Evolutionary conservation across 2,113 vertebrate species (phyloP).

Genomic region (Anser cygnoides): DNA sequence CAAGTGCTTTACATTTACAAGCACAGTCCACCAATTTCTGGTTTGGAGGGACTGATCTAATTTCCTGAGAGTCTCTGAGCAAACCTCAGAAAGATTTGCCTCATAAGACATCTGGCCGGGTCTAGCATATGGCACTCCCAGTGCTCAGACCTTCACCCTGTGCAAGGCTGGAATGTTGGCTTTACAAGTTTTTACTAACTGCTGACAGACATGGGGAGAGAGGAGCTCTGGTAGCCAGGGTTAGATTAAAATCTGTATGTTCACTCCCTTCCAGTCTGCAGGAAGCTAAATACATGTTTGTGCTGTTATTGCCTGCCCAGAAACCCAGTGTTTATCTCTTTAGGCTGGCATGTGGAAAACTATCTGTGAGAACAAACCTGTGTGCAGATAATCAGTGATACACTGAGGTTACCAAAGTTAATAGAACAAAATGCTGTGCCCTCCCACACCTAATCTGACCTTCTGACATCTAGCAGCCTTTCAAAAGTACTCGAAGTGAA

Average conservation of each 20-base stretch:
- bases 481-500: not conserved
- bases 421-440: not conserved
- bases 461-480: not conserved
- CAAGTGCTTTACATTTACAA: constrained; percentile 9
- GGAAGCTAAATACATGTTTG: not conserved
- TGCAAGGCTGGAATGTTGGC: rapidly evolving
- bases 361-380: not conserved
- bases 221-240: not conserved
- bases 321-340: not conserved
- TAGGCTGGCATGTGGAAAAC: not conserved
- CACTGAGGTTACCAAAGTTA: not conserved
- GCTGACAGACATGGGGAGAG: not conserved
- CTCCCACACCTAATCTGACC: not conserved
- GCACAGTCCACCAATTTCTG: not conserved
- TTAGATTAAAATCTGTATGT: not conserved
- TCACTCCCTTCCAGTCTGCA: not conserved
- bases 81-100: not conserved
- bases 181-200: not conserved
- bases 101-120: not conserved
- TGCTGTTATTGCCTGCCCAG: not conserved
- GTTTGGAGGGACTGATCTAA: not conserved
- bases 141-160: not conserved
- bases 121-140: not conserved
- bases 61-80: not conserved
- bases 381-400: not conserved